These are phyloP conservation scores for Agrochola litura DNA, from an alignment of 2,888 invertebrate genomes.

Conservation along the genomic window DNA sequence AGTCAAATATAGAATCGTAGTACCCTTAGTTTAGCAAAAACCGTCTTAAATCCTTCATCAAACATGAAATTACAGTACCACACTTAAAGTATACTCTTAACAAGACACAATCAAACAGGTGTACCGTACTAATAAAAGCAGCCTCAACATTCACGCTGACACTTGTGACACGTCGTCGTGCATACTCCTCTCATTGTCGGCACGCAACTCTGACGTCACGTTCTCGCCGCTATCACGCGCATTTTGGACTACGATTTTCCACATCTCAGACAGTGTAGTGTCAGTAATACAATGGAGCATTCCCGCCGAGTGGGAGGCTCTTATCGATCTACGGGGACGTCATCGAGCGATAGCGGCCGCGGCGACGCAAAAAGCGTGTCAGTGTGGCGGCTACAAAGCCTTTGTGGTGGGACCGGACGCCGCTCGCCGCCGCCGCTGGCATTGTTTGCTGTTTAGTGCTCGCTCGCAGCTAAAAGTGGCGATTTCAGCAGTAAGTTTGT, in stretches of 20 bases:
- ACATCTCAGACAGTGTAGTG: constrained; percentile 88
- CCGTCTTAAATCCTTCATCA: neutral
- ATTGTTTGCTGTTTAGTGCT: constrained; percentile 89
- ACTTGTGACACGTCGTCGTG: constrained; percentile 61
- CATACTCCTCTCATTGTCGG: constrained; percentile 62
- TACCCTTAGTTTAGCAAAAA: too few species aligned
- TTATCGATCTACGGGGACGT: constrained; percentile 90
- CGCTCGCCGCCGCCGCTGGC: constrained; percentile 84
- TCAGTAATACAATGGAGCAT: constrained; percentile 88
- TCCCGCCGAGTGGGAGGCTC: constrained; percentile 88
- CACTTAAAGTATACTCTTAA: constrained; percentile 10
- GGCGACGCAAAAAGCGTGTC: constrained; percentile 90
- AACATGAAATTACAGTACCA: neutral
- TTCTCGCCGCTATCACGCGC: constrained; percentile 73
- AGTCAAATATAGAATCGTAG: neutral
- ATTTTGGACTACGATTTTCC: constrained; percentile 87
- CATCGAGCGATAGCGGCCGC: constrained; percentile 89
- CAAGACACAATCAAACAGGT: constrained; percentile 57
- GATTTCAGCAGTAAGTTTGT: constrained; percentile 82
- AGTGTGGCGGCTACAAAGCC: constrained; percentile 87
- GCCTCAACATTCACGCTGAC: constrained; percentile 58
- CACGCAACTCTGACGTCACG: constrained; percentile 72
- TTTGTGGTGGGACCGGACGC: constrained; percentile 88
- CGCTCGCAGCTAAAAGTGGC: constrained; percentile 84
- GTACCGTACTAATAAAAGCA: constrained; percentile 61